Evolutionary conservation across 2,797 vertebrate species (phyloP), one percentile per base, ranked within the genome.

Genomic region (Cheirogaleus major): DNA sequence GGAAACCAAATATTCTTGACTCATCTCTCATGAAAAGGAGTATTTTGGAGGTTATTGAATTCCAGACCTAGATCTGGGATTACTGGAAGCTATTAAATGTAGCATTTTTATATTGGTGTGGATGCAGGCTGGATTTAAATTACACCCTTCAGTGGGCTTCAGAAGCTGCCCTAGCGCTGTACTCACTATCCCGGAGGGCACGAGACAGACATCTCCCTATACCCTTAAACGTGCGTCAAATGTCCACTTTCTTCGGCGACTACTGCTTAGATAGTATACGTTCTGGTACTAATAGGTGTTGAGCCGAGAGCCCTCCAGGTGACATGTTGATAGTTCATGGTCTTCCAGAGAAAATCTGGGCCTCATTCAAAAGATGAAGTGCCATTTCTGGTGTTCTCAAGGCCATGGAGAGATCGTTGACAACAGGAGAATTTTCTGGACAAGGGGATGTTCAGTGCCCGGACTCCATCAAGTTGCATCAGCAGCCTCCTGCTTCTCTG

Each of bases 1-100:
- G 57, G 75, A 11, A 91, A 79, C 11, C 55, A 65, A 75, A 80
- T 85, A 86, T 95, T 85, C 81, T 20, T 70, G 84, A 95, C 22
- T 90, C 2, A 20, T n/a, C 17, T 63, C n/a, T 96, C 75, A 80
- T 61, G 81, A 83, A 84, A 95, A 69, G 2, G 15, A 32, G 17
- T 38, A 65, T 86, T 93, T 93, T 35, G 43, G 52, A 85, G 20
- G 27, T 27, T 85, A 35, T 13, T 91, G 38, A 80, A 73, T 84
- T 72, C 30, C 7, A 76, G 52, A 90, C 7, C 8, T 83, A 72
- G 45, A 91, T 94, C n/a, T 69, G n/a, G 43, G n/a, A 45, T 89
- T 86, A 15, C 23, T 48, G 79, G 65, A 4, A 79, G 52, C 70
- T 45, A 83, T 43, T 93, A 76, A 11, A 17, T 65, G 80, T 73